Base-by-base conservation (phyloP, 2,888 invertebrate species). In the Campaea margaritaria region DNA sequence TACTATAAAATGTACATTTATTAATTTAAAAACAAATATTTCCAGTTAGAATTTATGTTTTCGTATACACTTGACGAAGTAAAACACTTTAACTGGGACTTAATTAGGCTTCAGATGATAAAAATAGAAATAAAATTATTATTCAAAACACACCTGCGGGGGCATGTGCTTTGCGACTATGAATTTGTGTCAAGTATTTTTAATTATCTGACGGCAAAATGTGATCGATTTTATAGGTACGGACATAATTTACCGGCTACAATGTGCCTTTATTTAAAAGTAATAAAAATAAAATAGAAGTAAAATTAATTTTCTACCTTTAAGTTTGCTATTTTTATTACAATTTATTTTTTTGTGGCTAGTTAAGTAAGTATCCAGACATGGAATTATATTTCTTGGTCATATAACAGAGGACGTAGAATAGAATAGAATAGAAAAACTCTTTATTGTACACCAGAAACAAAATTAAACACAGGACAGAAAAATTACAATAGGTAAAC, bases 61-160 rank as follows among this genome's bases (percentile, higher is more conserved):
- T 12, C n/a, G 2, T n/a, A 38, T 39, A 13, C n/a, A 9, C 8
- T 39, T 39, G 39, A n/a, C 36, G 1, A 4, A 34, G 16, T 36
- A 36, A 36, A 21, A 38, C n/a, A 4, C 21, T 38, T 38, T 27
- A 48, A 38, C 16, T 16, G 12, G 12, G 27, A 39, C 36, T 42
- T 50, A 54, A 53, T 50, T 47, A 51, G 34, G 15, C 42, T 27
- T 41, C 13, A 9, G 13, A 7, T 41, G 44, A 44, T 38, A 51
- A 56, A 54, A 45, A 51, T 54, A 16, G 52, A 49, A 28, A 5
- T 45, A 12, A 28, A 34, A 48, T 51, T 3, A 21, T 21, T 21
- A 56, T n/a, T 48, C 36, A 14, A 31, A 51, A 45, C 21, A 55
- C 72, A 75, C 66, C 70, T 75, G 74, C 63, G 34, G 15, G 43